Base-by-base conservation (phyloP, 1,140 invertebrate species). In the Scaptomyza hsui region DNA sequence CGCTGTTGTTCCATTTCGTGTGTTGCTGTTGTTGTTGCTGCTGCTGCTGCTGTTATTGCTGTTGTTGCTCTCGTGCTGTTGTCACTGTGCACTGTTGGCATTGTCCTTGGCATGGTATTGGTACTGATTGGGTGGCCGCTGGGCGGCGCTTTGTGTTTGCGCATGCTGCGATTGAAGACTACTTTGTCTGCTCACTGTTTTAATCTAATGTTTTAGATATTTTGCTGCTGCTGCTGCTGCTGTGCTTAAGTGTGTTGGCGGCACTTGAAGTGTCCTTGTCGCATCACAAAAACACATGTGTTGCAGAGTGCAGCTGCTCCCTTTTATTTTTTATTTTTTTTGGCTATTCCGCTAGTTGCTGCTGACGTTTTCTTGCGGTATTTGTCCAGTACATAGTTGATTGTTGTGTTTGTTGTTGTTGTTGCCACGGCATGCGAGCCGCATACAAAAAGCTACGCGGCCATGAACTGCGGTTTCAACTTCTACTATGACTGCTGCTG, bases 181-280 rank as follows among this genome's bases (percentile, higher is more conserved):
- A 29, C 7, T 29, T 29, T 29, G 16, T 41, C 39, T 13, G n/a
- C 42, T 37, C 13, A n/a, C 47, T 37, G 21, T n/a, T 37, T 39
- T 68, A 49, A 26, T 45, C 67, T 68, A 21, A 47, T 45, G 41
- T 37, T 39, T 35, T 53, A 55, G 19, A 37, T 15, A 4, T 18
- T 52, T 13, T 63, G 44, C 48, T 75, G 72, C 24, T 62, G 49
- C 41, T 72, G 42, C 48, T 76, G 52, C 45, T 67, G 61, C 60
- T 73, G 64, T 67, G 63, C 52, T 85, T 70, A 74, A 81, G 72
- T 72, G 63, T 82, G 76, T 76, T 64, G 75, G 79, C 69, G 78
- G 77, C 78, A 83, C 79, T 82, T 75, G 64, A 80, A 83, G 81
- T 78, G 78, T 88, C 83, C 83, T 88, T 88, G 82, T 72, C 67